These are phyloP conservation scores for Paraescarpia echinospica DNA, from an alignment of 1,140 invertebrate species.

Conservation along the genomic window DNA sequence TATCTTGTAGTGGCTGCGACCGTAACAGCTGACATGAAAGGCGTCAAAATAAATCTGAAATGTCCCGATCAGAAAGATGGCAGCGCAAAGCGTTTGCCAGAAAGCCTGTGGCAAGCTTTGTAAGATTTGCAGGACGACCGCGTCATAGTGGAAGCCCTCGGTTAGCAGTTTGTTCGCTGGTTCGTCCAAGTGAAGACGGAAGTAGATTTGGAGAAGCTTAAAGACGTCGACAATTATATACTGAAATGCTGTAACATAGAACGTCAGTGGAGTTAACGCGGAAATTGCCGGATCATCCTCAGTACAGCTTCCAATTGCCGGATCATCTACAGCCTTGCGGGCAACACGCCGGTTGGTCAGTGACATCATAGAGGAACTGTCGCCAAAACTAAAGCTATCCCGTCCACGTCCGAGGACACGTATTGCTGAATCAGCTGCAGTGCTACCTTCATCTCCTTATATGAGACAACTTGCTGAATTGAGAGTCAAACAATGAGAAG, in stretches of 20 bases:
- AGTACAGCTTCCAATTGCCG: too few species aligned
- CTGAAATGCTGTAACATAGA: background rate
- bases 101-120: slow-evolving; percentile 10
- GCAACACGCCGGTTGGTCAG: too few species aligned
- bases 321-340: too few species aligned
- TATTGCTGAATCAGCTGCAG: too few species aligned
- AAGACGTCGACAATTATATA: background rate
- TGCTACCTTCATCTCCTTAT: too few species aligned
- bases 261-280: too few species aligned
- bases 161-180: slow-evolving; percentile 27
- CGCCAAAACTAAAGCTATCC: too few species aligned
- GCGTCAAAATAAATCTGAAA: slow-evolving; percentile 25
- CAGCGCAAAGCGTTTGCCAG: background rate
- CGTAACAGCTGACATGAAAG: slow-evolving; percentile 32
- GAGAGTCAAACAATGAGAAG: too few species aligned
- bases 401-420: too few species aligned
- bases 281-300: too few species aligned
- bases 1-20: slow-evolving; percentile 33
- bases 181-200: slow-evolving; percentile 23
- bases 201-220: slow-evolving; percentile 18
- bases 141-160: slow-evolving; percentile 21
- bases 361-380: too few species aligned
- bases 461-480: too few species aligned
- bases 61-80: background rate
- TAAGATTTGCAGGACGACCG: slow-evolving; percentile 24